Evolutionary conservation across 2,888 invertebrate species (phyloP).

Genomic region (Pheosia gnoma): DNA sequence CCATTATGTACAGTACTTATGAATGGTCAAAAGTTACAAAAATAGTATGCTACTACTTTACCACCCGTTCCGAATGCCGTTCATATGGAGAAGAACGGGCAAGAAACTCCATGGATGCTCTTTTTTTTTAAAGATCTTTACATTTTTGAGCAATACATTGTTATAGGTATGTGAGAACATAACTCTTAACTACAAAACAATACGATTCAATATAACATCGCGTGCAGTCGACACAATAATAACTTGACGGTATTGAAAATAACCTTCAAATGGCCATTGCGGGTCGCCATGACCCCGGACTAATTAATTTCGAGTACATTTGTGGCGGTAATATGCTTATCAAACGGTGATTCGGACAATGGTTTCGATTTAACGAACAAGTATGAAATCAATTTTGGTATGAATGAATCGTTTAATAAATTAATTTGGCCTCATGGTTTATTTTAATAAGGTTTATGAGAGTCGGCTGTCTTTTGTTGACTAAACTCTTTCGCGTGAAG

Average conservation of each 20-base stretch:
- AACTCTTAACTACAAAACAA: background rate
- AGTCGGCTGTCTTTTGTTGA: constrained; percentile 23
- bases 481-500: constrained; percentile 16
- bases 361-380: constrained; percentile 42
- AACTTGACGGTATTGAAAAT: constrained; percentile 10
- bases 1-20: too few relatives aligned
- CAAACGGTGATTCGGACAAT: constrained; percentile 69
- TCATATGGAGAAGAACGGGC: too few relatives aligned
- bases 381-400: constrained; percentile 34
- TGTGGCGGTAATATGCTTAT: constrained; percentile 77
- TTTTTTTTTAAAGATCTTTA: too few relatives aligned
- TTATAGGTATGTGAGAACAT: background rate
- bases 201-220: background rate
- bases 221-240: background rate
- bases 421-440: constrained; percentile 23
- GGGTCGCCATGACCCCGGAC: constrained; percentile 60
- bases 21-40: too few relatives aligned
- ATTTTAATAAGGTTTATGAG: constrained; percentile 12
- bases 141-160: too few relatives aligned
- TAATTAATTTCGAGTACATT: constrained; percentile 79
- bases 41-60: too few relatives aligned
- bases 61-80: too few relatives aligned
- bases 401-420: constrained; percentile 25
- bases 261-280: constrained; percentile 57
- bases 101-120: too few relatives aligned